A percentile compares a stretch with the other conserved stretches of the same genome.
phyloP scores from a whole-genome alignment of 2,888 invertebrate species.

The Gordius sp. region DNA sequence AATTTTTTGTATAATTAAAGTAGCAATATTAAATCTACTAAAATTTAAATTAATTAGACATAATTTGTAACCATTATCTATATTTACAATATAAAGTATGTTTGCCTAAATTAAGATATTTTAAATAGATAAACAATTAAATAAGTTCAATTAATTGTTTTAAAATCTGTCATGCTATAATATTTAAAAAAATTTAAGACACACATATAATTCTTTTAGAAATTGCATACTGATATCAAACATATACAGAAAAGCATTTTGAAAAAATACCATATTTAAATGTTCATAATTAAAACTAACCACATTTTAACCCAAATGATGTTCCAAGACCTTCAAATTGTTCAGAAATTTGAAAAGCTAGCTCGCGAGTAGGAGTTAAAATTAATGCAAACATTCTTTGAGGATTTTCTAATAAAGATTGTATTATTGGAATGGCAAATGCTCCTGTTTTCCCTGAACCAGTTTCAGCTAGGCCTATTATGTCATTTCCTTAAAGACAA shows the following conservation, averaged over 20 bases:
- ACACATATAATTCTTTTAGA: neutral
- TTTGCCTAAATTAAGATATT: too few species aligned
- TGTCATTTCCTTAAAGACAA: constrained; percentile 44
- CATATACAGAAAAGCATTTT: neutral
- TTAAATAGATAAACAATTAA: too few species aligned
- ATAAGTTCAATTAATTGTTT: too few species aligned
- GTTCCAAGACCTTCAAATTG: constrained; percentile 78
- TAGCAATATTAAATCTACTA: neutral
- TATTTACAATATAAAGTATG: too few species aligned
- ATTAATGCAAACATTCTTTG: constrained; percentile 74
- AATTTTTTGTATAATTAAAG: constrained; percentile 15
- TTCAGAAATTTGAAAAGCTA: constrained; percentile 91
- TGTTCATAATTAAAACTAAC: constrained; percentile 23
- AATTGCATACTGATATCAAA: constrained; percentile 16
- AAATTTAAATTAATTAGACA: neutral
- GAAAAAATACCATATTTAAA: neutral
- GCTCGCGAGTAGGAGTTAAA: constrained; percentile 78
- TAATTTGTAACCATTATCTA: too few species aligned
- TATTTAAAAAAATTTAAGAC: too few species aligned
- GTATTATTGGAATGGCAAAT: constrained; percentile 79
- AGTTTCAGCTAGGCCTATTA: constrained; percentile 50
- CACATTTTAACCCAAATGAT: constrained; percentile 66
- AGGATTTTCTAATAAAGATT: constrained; percentile 59
- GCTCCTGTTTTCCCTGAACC: constrained; percentile 92
- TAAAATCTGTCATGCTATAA: too few species aligned